Percentiles rank a stretch among this genome's conserved stretches.
These are phyloP conservation scores for Unio pictorum DNA, from an alignment of 2,888 invertebrate genomes.

Conservation along the genomic window DNA sequence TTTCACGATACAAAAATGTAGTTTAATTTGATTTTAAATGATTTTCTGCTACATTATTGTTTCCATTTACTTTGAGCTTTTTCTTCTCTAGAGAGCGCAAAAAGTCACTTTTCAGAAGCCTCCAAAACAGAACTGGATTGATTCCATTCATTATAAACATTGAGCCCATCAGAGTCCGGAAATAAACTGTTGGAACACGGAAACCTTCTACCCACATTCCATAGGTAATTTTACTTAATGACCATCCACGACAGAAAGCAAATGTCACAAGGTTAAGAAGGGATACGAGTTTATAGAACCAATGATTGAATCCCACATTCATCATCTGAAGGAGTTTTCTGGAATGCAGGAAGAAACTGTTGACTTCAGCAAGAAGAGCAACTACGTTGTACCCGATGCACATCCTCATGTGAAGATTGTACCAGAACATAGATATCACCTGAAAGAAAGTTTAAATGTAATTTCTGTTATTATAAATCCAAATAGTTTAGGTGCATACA, in stretches of 20 bases:
- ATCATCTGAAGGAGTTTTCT: slow-evolving; percentile 69
- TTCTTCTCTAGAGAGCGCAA: slow-evolving; percentile 28
- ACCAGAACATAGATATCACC: slow-evolving; percentile 67
- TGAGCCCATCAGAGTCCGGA: slow-evolving; percentile 42
- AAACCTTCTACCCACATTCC: slow-evolving; percentile 52
- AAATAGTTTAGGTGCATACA: too few species aligned
- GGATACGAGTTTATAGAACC: slow-evolving; percentile 56
- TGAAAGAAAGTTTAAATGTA: slow-evolving; percentile 29
- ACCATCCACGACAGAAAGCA: slow-evolving; percentile 57
- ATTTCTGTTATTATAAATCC: too few species aligned
- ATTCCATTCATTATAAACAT: slow-evolving; percentile 62
- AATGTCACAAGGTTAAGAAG: slow-evolving; percentile 65
- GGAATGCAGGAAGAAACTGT: slow-evolving; percentile 69
- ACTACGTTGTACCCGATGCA: slow-evolving; percentile 66
- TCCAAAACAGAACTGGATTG: slow-evolving; percentile 66
- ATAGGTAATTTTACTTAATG: slow-evolving; percentile 47
- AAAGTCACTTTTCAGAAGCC: slow-evolving; percentile 66
- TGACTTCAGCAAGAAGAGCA: slow-evolving; percentile 68
- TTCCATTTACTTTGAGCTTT: slow-evolving; percentile 31
- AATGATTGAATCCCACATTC: slow-evolving; percentile 47
- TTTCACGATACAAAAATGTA: not conserved
- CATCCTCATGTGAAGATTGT: slow-evolving; percentile 57
- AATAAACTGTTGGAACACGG: slow-evolving; percentile 54
- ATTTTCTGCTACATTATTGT: slow-evolving; percentile 25
- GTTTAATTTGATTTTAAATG: slow-evolving; percentile 22